Evolutionary conservation across 2,888 invertebrate species (phyloP), one percentile per base, ranked within the genome.

Genomic region (Mesorhabditis belari): DNA sequence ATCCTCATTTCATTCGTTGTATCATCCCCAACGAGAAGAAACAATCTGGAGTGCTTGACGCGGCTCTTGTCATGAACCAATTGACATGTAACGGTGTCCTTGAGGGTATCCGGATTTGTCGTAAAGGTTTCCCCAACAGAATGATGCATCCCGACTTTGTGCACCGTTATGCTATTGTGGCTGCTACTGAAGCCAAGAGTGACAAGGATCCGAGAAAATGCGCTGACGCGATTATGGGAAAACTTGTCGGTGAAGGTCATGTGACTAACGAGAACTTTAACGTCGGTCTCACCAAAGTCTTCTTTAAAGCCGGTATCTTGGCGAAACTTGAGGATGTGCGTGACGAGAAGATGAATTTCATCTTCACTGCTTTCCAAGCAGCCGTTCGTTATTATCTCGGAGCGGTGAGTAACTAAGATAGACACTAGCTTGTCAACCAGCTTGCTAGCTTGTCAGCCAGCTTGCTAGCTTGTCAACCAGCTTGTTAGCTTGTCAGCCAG

Each of bases 31-130:
- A 96, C 79, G 84, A 85, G 77, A 77, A 82, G 75, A 84, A 85
- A 77, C 61, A 65, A 23, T 76, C 69, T 26, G 77, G 95, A 86
- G 86, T 95, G 78, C 93, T 98, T 83, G 96, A 98, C 85, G 92
- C 96, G 77, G 91, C 90, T 83, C 88, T 98, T 86, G 96, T 98
- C 70, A 91, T 98, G 90, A 94, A 98, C 86, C 98, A 98, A 88
- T 88, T 98, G 84, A 95, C 94, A 81, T 98, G 98, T 90, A 98
- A 98, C 89, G 98, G 72, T 92, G 98, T 98, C 87, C 90, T 98
- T 88, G 98, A 98, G 89, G 98, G 98, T 87, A 98, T 98, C 88
- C 94, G 98, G 92, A 98, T 98, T 87, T 98, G 96, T 87, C 91
- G 96, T 87, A 85, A 86, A 75, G 98, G 98, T 85, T 98, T 98